These are phyloP conservation scores for Centropyge bicolor DNA, from an alignment of 2,797 vertebrate species.

Conservation along the genomic window DNA sequence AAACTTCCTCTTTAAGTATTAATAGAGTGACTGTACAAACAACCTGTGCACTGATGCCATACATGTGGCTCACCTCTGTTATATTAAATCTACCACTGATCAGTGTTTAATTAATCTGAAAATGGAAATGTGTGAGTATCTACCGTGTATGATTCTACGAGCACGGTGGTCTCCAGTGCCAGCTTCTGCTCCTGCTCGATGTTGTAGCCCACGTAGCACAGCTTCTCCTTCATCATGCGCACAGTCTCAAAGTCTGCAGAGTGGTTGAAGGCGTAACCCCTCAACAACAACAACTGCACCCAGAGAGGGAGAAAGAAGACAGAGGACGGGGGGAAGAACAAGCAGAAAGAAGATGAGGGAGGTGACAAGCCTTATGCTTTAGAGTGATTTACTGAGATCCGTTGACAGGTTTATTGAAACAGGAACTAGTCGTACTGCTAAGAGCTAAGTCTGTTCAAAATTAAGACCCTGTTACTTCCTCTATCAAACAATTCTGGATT, in stretches of 20 bases:
- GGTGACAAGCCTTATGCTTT: background rate
- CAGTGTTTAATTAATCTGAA: background rate
- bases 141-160: constrained; percentile 89
- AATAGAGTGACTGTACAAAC: background rate
- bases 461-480: background rate
- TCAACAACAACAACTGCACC: constrained; percentile 85
- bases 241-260: constrained; percentile 91
- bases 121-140: background rate
- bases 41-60: background rate
- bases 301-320: background rate
- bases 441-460: background rate
- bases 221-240: constrained; percentile 89
- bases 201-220: constrained; percentile 91
- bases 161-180: constrained; percentile 88
- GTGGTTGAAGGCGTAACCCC: constrained; percentile 91
- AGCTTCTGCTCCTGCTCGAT: constrained; percentile 90
- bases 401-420: background rate
- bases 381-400: background rate
- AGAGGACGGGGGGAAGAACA: background rate
- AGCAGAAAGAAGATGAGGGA: background rate
- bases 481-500: background rate
- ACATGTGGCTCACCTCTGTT: background rate
- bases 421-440: background rate
- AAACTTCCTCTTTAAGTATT: background rate
- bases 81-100: background rate